Evolutionary conservation across 2,888 invertebrate genomes (phyloP), one percentile per base, ranked within the genome.

Genomic region (Synanthedon andrenaeformis): DNA sequence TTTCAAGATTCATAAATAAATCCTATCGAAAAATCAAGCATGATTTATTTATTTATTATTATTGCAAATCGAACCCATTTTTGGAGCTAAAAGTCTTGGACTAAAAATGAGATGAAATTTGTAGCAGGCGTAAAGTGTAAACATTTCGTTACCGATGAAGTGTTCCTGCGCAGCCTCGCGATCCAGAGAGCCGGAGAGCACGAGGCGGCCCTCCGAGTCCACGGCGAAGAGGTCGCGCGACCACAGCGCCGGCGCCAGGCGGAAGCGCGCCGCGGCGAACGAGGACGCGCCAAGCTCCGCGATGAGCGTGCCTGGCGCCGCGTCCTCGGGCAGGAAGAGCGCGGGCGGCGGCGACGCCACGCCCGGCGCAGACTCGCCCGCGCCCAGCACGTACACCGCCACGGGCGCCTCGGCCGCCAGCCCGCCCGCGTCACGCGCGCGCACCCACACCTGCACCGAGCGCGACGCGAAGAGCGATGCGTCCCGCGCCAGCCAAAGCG

Each of bases 381-480:
- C 80, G 52, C 91, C 90, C 89, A 94, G 93, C 61, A 98, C 91
- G 70, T 91, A 90, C 63, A 98, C 91, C 56, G 91, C 91, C 35
- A 98, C 91, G 5, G 96, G 93, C 54, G 96, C 94, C 72, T 96
- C 94, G 45, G 91, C 90, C 75, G 95, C 93, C 60, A 93, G 92
- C 49, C 93, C 91, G 55, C 96, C 96, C 66, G 90, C 90, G 85
- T 98, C 97, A 53, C 91, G 91, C 13, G 96, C 98, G 57, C 95
- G 91, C 53, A 98, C 93, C 83, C 97, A 96, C 76, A 97, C 94
- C 82, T 95, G 95, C 76, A 96, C 92, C 53, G 92, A 89, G 76
- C 93, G 91, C 56, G 93, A 93, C 73, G 91, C 94, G 93, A 72
- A 23, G 42, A 52, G 41, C 11, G 89, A 74, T 14, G 92, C 91